These are phyloP conservation scores for Peromyscus nudipes DNA, from an alignment of 2,797 vertebrate genomes.

Conservation along the genomic window DNA sequence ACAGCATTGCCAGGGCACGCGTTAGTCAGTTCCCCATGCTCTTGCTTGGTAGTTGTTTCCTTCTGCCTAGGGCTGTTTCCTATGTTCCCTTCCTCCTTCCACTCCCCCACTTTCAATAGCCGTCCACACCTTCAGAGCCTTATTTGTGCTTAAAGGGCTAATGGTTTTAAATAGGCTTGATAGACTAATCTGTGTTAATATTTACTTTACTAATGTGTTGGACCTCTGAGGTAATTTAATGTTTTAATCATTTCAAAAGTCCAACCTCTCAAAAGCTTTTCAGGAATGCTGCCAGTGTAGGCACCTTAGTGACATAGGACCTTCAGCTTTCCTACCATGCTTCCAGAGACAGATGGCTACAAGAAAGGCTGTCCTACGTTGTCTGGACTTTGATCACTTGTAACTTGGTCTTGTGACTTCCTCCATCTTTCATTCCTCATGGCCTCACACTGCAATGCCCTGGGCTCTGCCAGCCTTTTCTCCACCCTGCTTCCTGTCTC, in stretches of 20 bases:
- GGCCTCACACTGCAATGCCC: neutral
- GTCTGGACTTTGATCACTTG: neutral
- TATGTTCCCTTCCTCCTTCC: slow-evolving; percentile 29
- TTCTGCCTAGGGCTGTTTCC: neutral
- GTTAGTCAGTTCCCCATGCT: neutral
- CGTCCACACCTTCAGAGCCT: neutral
- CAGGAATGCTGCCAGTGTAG: slow-evolving; percentile 66
- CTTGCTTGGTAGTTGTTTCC: neutral
- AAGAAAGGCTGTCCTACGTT: neutral
- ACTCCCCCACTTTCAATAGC: slow-evolving; percentile 19
- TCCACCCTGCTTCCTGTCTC: slow-evolving; percentile 75
- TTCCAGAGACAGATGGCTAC: neutral
- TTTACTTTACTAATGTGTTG: slow-evolving; percentile 79
- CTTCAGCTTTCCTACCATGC: neutral
- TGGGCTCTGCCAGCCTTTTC: slow-evolving; percentile 48
- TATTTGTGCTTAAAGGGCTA: slow-evolving; percentile 64
- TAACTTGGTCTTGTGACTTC: neutral
- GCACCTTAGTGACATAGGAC: neutral
- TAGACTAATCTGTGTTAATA: slow-evolving; percentile 76
- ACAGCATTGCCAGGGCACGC: neutral
- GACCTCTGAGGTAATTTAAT: slow-evolving; percentile 58
- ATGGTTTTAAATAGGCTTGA: slow-evolving; percentile 64
- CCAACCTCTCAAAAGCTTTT: slow-evolving; percentile 68
- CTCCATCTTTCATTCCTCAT: neutral
- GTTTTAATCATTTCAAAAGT: slow-evolving; percentile 71